These are phyloP conservation scores for Poecilobothrus nobilitatus DNA, from an alignment of 2,888 invertebrate species.

Conservation along the genomic window DNA sequence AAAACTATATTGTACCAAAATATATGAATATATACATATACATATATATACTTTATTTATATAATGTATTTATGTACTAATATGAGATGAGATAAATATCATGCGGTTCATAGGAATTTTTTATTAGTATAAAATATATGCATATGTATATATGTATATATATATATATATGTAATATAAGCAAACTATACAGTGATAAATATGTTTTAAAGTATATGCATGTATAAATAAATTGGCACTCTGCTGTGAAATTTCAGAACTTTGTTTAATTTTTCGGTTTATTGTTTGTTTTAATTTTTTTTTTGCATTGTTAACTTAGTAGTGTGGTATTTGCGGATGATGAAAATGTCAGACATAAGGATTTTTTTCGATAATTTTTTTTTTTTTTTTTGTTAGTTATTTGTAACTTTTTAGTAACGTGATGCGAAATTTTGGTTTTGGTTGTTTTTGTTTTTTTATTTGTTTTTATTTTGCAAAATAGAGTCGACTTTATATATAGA, in stretches of 20 bases:
- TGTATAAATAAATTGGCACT: conserved; percentile 2
- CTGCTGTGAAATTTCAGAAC: conserved; percentile 6
- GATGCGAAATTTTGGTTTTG: neutral
- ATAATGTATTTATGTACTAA: no score
- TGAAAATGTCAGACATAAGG: neutral
- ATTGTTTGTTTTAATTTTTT: neutral
- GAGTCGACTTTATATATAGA: no score
- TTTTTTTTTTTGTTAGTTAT: neutral
- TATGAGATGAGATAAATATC: neutral
- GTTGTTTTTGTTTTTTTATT: neutral
- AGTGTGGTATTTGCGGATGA: neutral
- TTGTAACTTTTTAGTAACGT: no score
- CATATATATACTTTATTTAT: no score
- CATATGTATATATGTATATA: neutral
- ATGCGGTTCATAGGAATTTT: neutral
- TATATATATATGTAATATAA: no score
- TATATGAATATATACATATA: no score
- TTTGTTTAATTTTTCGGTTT: neutral
- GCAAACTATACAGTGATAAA: neutral
- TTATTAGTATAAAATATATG: neutral
- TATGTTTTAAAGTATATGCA: neutral
- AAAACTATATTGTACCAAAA: no score
- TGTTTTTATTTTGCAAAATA: no score
- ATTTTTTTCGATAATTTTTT: neutral
- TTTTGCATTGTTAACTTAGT: neutral